Conservation (phyloP, 2,113 vertebrate genomes). For the Perca schrenkii region DNA sequence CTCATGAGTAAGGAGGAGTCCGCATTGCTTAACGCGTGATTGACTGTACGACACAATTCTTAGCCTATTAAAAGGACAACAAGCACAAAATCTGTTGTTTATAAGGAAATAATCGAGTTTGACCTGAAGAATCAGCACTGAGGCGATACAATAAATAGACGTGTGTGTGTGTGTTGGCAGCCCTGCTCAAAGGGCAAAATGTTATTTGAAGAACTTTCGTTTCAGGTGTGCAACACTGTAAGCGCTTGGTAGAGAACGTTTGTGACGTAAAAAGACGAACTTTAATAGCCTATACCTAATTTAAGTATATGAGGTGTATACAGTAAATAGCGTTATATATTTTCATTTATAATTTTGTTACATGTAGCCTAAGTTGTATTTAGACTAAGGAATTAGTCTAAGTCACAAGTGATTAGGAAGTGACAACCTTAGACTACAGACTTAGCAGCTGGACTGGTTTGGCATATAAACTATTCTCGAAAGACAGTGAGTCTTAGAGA, state of each 20-base stretch:
- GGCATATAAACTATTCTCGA: not conserved
- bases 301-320: not conserved
- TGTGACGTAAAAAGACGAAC: not conserved
- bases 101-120: not conserved
- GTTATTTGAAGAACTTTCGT: constrained; percentile 46
- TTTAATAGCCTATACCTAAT: not conserved
- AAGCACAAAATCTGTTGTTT: constrained; percentile 21
- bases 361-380: not conserved
- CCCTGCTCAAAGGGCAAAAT: constrained; percentile 9
- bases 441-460: constrained; percentile 24
- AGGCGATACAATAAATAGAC: not conserved
- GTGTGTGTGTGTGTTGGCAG: not conserved
- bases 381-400: not conserved
- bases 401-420: not conserved
- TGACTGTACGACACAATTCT: constrained; percentile 5
- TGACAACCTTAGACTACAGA: not conserved
- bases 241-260: not conserved
- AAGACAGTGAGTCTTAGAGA: not conserved
- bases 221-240: constrained; percentile 38
- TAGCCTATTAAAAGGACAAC: not conserved
- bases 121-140: constrained; percentile 1
- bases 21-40: not conserved
- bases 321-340: not conserved
- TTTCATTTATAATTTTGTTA: not conserved
- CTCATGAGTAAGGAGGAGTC: constrained; percentile 34